Evolutionary conservation across 2,797 vertebrate species (phyloP).

Genomic region (Adelosebastes latens): DNA sequence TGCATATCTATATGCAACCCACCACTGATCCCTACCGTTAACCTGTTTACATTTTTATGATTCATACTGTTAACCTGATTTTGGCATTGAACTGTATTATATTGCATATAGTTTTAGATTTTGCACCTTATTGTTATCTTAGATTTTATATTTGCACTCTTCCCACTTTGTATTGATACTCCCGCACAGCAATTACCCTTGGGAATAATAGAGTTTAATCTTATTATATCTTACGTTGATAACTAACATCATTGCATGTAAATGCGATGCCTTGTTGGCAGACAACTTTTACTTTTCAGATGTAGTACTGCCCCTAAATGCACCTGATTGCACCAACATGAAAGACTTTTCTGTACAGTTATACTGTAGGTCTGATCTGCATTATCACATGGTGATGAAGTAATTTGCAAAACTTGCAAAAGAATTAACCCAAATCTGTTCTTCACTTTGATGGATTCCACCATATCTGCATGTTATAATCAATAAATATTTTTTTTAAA

Average conservation of each 20-base stretch:
- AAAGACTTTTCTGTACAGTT: not conserved
- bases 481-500: not conserved
- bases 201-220: not conserved
- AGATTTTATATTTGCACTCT: not conserved
- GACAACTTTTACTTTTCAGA: not conserved
- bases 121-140: not conserved
- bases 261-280: not conserved
- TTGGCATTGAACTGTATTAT: too few relatives aligned
- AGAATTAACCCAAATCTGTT: not conserved
- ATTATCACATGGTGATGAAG: not conserved
- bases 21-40: not conserved
- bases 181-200: not conserved
- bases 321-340: not conserved
- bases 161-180: not conserved
- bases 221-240: not conserved
- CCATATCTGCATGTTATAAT: not conserved
- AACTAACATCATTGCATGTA: not conserved
- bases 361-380: not conserved
- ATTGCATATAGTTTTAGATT: not conserved
- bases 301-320: accelerated
- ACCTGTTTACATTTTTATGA: not conserved
- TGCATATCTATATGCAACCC: not conserved
- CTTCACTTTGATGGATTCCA: not conserved
- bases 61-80: not conserved
- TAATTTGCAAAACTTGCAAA: not conserved